Conservation (phyloP, 1,140 invertebrate species). For the Maconellicoccus hirsutus region DNA sequence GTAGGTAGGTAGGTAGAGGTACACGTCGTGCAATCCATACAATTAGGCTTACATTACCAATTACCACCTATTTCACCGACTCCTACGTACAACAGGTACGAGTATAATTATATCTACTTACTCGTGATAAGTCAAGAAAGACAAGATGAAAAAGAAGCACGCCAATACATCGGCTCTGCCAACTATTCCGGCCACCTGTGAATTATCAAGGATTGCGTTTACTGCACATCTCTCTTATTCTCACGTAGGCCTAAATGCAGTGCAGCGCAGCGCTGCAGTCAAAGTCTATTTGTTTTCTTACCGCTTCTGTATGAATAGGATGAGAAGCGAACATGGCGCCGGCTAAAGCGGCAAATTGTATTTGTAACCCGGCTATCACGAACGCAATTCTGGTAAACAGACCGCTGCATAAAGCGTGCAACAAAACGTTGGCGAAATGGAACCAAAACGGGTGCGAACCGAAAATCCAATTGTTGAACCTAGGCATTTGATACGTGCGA, state of each 20-base stretch:
- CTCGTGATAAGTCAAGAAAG: slow-evolving; percentile 68
- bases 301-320: slow-evolving; percentile 80
- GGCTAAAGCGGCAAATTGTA: slow-evolving; percentile 51
- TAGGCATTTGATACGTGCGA: too few species aligned
- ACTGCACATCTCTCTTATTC: too few species aligned
- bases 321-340: slow-evolving; percentile 74
- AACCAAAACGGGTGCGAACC: slow-evolving; percentile 59
- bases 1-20: too few species aligned
- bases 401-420: slow-evolving; percentile 57
- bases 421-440: slow-evolving; percentile 56
- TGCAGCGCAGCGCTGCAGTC: too few species aligned
- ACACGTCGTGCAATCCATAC: too few species aligned
- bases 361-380: slow-evolving; percentile 47
- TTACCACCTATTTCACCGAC: too few species aligned
- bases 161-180: slow-evolving; percentile 73
- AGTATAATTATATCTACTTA: too few species aligned
- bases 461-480: slow-evolving; percentile 53
- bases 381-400: slow-evolving; percentile 57
- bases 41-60: too few species aligned
- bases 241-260: too few species aligned
- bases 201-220: slow-evolving; percentile 32
- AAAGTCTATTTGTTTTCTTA: too few species aligned
- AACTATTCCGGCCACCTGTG: slow-evolving; percentile 67
- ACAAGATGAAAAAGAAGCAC: slow-evolving; percentile 68
- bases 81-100: too few species aligned